Evolutionary conservation across 2,797 vertebrate species (phyloP).

Genomic region (Champsocephalus gunnari): DNA sequence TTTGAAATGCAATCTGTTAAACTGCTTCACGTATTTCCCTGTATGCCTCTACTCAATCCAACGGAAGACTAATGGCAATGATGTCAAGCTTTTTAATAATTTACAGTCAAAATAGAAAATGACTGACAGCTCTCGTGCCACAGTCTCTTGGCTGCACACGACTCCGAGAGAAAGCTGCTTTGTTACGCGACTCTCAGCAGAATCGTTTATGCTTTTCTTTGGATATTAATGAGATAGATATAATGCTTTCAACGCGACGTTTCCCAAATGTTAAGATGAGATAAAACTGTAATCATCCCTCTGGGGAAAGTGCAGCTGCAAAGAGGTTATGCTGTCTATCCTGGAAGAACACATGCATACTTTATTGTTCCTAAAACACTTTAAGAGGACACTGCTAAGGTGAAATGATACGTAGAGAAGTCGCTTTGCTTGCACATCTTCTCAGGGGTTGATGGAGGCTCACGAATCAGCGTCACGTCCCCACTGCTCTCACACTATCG

Average conservation of each 20-base stretch:
- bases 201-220: conserved; percentile 25
- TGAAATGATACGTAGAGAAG: conserved; percentile 1
- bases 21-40: conserved; percentile 14
- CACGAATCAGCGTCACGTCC: conserved; percentile 25
- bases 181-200: conserved; percentile 7
- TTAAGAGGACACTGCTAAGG: conserved; percentile 3
- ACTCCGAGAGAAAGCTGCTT: conserved; percentile 21
- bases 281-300: conserved; percentile 58
- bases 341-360: conserved; percentile 22
- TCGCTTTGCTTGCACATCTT: too few species aligned
- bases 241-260: conserved; percentile 57
- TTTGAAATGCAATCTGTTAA: conserved; percentile 12
- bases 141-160: background rate
- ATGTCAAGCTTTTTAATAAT: conserved; percentile 46
- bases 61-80: conserved; percentile 33
- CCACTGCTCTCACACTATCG: conserved; percentile 38
- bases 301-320: conserved; percentile 38
- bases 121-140: conserved; percentile 11
- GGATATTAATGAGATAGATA: conserved; percentile 44
- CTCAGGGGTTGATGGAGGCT: background rate
- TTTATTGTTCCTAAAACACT: conserved; percentile 23
- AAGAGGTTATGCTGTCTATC: conserved; percentile 24
- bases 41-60: conserved; percentile 22
- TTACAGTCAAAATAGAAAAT: conserved; percentile 24
- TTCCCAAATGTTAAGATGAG: conserved; percentile 38